These are phyloP conservation scores for Tragelaphus scriptus DNA, from an alignment of 2,113 vertebrate species.

Conservation along the genomic window DNA sequence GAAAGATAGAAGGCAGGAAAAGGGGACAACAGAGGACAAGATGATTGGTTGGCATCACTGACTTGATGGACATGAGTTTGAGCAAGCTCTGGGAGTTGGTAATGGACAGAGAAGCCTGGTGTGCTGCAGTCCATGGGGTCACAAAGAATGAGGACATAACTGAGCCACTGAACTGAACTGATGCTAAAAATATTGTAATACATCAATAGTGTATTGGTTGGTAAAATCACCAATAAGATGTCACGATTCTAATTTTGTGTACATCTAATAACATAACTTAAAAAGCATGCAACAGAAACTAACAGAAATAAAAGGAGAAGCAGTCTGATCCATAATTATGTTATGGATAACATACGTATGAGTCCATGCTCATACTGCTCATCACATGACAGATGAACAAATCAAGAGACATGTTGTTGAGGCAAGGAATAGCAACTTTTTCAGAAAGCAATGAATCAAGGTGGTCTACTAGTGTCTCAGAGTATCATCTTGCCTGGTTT, in stretches of 20 bases:
- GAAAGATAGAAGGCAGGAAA: neutral
- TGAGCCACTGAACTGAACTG: neutral
- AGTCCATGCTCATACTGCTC: neutral
- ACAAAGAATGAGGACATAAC: neutral
- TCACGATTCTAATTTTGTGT: neutral
- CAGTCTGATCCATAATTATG: neutral
- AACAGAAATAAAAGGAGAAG: neutral
- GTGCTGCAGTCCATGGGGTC: neutral
- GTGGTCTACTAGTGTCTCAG: neutral
- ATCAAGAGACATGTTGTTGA: neutral
- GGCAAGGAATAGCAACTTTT: neutral
- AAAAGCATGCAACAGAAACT: neutral
- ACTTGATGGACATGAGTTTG: neutral
- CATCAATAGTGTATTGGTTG: neutral
- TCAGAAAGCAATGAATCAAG: neutral
- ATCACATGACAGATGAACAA: neutral
- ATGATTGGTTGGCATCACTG: neutral
- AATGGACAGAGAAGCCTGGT: neutral
- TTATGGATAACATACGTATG: fast-evolving
- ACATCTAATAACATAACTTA: neutral
- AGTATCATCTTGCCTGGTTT: neutral
- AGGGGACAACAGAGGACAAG: neutral
- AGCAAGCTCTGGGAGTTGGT: neutral
- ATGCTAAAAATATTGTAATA: neutral
- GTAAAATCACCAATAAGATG: neutral